phyloP scores from a whole-genome alignment of 2,113 vertebrate genomes.

The Rhea pennata region DNA sequence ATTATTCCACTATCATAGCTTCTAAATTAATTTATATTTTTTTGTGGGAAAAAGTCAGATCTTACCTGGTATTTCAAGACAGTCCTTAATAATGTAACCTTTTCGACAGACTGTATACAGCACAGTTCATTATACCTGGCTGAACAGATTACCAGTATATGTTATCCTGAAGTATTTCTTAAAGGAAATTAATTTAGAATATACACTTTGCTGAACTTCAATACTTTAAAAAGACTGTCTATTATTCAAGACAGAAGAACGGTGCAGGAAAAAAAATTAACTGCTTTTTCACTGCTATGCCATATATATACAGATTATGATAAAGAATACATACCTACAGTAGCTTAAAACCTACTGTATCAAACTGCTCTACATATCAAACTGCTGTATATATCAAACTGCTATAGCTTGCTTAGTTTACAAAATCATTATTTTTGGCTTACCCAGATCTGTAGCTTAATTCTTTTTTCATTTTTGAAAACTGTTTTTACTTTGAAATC shows the following conservation, averaged over 20 bases:
- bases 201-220: neutral
- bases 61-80: neutral
- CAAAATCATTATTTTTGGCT: constrained; percentile 53
- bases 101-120: neutral
- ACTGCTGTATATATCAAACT: neutral
- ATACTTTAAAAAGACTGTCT: neutral
- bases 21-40: neutral
- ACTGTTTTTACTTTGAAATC: constrained; percentile 99
- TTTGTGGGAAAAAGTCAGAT: neutral
- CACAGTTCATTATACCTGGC: neutral
- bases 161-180: neutral
- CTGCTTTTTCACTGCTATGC: neutral
- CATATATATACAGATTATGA: neutral
- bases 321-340: neutral
- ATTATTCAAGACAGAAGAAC: neutral
- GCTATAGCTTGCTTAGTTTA: neutral
- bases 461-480: constrained; percentile 97
- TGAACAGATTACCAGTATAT: neutral
- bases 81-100: neutral
- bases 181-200: neutral
- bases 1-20: neutral
- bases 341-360: neutral
- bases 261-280: neutral
- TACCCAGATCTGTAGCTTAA: constrained; percentile 99
- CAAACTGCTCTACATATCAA: neutral